Conservation (phyloP, 1,140 invertebrate species). For the Ips typographus region DNA sequence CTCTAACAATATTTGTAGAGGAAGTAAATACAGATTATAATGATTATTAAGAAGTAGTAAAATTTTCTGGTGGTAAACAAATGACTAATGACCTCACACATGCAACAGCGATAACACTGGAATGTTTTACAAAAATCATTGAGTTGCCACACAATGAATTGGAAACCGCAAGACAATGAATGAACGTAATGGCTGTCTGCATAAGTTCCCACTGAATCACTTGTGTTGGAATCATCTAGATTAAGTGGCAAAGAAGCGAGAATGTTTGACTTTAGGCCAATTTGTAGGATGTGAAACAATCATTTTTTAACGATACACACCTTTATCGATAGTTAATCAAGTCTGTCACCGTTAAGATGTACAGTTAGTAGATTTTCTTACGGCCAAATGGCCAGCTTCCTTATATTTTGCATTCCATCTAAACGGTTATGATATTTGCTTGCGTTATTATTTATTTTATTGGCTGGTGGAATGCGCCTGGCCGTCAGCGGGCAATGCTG, state of each 20-base stretch:
- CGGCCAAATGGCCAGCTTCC: slow-evolving; percentile 8
- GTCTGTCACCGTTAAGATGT: slow-evolving; percentile 19
- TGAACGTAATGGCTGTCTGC: not conserved
- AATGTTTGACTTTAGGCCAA: not conserved
- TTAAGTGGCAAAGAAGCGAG: too few relatives aligned
- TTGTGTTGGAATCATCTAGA: not conserved
- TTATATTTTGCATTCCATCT: slow-evolving; percentile 18
- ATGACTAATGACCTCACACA: not conserved
- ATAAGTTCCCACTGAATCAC: not conserved
- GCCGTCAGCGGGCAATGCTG: not conserved
- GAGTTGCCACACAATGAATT: not conserved
- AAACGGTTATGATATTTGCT: slow-evolving; percentile 16
- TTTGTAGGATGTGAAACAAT: not conserved
- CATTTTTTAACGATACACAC: not conserved
- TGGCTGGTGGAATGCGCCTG: not conserved
- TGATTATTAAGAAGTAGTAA: too few relatives aligned
- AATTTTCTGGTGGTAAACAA: too few relatives aligned
- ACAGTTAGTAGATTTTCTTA: slow-evolving; percentile 16
- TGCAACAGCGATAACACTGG: not conserved
- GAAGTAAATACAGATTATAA: too few relatives aligned
- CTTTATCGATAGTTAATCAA: slow-evolving; percentile 15
- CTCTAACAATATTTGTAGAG: too few relatives aligned
- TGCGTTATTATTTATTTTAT: slow-evolving; percentile 9
- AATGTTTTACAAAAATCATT: not conserved
- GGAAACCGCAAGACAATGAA: not conserved